Percentiles rank a stretch among this genome's conserved stretches.
Conservation (phyloP, 2,888 invertebrate genomes). For the Tromatobia lineatoria region DNA sequence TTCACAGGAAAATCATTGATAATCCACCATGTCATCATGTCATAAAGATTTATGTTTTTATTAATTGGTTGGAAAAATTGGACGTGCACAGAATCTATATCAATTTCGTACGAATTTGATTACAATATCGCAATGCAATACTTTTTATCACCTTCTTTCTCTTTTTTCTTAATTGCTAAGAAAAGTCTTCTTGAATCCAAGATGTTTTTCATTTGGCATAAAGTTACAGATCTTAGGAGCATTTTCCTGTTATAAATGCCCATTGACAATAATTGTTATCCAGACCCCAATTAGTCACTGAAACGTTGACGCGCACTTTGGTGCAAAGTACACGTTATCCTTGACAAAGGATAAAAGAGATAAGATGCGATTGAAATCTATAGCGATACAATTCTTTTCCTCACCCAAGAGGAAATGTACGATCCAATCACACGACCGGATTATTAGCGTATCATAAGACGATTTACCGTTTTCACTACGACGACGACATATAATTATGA, state of each 20-base stretch:
- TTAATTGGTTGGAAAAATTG: not conserved
- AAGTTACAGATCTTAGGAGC: not conserved
- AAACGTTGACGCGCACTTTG: not conserved
- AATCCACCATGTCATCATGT: no score
- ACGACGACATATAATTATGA: no score
- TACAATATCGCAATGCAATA: not conserved
- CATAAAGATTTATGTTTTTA: not conserved
- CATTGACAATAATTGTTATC: not conserved
- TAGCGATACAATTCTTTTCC: not conserved
- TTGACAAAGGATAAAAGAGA: constrained; percentile 7
- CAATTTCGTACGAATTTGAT: not conserved
- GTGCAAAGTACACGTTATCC: not conserved
- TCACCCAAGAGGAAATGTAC: not conserved
- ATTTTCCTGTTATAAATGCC: not conserved
- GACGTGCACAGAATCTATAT: not conserved
- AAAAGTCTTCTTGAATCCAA: not conserved
- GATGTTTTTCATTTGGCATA: not conserved
- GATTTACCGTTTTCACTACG: no score
- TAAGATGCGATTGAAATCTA: not conserved
- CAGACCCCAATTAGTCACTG: not conserved
- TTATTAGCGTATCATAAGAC: no score
- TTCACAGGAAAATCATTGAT: no score
- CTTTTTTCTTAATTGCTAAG: not conserved
- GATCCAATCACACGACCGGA: not conserved
- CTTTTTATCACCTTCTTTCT: not conserved